Evolutionary conservation across 2,797 vertebrate species (phyloP), one percentile per base, ranked within the genome.

Genomic region (Corythornis leucogaster): DNA sequence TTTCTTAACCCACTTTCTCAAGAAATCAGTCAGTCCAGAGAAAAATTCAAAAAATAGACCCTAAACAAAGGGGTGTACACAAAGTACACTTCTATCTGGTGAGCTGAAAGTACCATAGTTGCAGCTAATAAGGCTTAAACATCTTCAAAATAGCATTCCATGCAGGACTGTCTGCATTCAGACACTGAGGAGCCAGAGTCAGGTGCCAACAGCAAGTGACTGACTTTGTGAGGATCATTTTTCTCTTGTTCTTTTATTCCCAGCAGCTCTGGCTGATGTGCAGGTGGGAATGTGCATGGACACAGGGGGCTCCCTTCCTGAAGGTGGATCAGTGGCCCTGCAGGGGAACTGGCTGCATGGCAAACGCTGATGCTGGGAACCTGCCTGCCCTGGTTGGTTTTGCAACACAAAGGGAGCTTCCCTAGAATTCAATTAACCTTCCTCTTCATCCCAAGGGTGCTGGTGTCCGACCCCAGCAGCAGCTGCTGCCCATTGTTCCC

Each of bases 341-440:
- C n/a, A 38, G 70, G 61, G 28, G 45, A 86, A 70, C 46, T 86
- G 86, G 38, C 64, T 13, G 5, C 53, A 76, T 25, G 50, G 26
- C 57, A 25, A 57, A 55, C 33, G 48, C 57, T 80, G 58, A 24
- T 85, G 83, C 51, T 84, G 68, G 62, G 30, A 91, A 80, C 40
- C 62, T 91, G 79, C 55, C 55, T 75, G 79, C 54, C 80, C 89
- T 89, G 48, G 17, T 64, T 85, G 86, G 64, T 92, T 85, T 78
- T 80, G 42, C 73, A 85, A 53, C 48, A 89, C 85, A 88, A 96
- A 89, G 62, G 74, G 42, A 74, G 16, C 76, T 76, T 89, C 78
- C 33, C 64, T 76, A 78, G 86, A 90, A 94, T 94, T 94, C 76
- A 86, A 18, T 94, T 92, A 92, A 74, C 82, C 80, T 83, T 84